Evolutionary conservation across 2,888 invertebrate species (phyloP).

Genomic region (Cephus pulcher): DNA sequence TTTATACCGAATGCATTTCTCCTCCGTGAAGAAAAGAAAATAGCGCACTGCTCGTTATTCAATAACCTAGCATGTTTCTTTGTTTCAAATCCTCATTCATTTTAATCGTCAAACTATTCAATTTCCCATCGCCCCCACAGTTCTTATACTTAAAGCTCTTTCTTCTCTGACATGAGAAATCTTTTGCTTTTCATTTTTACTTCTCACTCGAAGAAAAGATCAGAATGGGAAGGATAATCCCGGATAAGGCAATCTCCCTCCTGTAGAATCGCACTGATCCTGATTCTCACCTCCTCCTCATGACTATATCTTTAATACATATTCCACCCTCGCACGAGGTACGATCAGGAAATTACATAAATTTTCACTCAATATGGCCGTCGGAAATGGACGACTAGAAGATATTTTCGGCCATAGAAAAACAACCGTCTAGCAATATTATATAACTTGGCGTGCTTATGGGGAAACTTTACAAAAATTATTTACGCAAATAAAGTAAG

Average conservation of each 20-base stretch:
- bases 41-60: too few relatives aligned
- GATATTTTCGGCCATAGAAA: background rate
- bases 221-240: slow-evolving; percentile 18
- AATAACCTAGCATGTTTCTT: too few relatives aligned
- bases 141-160: background rate
- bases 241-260: slow-evolving; percentile 2
- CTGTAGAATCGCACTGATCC: slow-evolving; percentile 2
- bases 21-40: too few relatives aligned
- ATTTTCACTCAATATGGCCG: background rate
- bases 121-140: too few relatives aligned
- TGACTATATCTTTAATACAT: slow-evolving; percentile 1
- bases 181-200: slow-evolving; percentile 14
- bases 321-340: background rate
- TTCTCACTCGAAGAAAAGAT: background rate
- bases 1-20: background rate
- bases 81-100: too few relatives aligned
- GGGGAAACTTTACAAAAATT: background rate
- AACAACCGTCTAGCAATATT: background rate
- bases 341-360: background rate
- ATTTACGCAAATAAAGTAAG: background rate
- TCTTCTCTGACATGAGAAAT: background rate
- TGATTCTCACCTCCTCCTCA: background rate
- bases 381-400: background rate
- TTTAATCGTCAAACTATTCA: too few relatives aligned
- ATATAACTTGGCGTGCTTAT: background rate